A percentile compares a stretch with the other conserved stretches of the same genome.
Evolutionary conservation across 2,888 invertebrate genomes (phyloP).

Genomic region (Drosophila rubida): DNA sequence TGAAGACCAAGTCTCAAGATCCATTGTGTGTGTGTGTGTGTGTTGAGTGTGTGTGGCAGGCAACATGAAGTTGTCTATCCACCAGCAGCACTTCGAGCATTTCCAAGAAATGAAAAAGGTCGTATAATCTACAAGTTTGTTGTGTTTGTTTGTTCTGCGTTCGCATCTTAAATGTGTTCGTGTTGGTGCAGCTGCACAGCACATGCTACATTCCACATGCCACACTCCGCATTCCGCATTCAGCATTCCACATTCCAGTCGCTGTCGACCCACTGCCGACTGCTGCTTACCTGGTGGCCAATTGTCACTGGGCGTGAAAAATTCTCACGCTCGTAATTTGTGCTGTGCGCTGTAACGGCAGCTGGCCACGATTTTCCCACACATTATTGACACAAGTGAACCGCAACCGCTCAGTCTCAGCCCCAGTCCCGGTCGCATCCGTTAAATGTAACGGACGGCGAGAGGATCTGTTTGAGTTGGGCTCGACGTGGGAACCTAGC

Average conservation of each 20-base stretch:
- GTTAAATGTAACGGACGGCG: constrained; percentile 47
- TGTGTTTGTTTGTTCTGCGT: constrained; percentile 3
- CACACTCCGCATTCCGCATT: not conserved
- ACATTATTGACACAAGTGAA: constrained; percentile 55
- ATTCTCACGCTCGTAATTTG: constrained; percentile 62
- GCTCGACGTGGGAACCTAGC: constrained; percentile 37
- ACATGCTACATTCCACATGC: constrained; percentile 2
- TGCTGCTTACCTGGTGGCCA: constrained; percentile 60
- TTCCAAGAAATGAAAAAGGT: constrained; percentile 15
- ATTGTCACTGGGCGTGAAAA: constrained; percentile 45
- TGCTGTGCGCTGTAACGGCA: constrained; percentile 51
- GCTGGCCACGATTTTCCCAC: constrained; percentile 60
- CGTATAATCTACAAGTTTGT: constrained; percentile 2
- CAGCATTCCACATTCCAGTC: not conserved
- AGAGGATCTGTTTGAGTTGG: not conserved
- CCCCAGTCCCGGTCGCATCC: constrained; percentile 31
- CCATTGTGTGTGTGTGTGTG: not conserved
- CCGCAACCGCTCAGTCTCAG: constrained; percentile 26
- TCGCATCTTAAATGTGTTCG: constrained; percentile 8
- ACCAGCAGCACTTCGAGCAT: not conserved
- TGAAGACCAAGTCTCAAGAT: constrained; percentile 5
- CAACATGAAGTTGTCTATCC: not conserved
- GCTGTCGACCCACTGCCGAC: constrained; percentile 5
- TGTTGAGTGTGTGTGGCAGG: constrained; percentile 5
- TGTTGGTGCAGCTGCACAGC: constrained; percentile 1